Base-by-base conservation (phyloP, 2,888 invertebrate genomes). In the Cryptophagus acutangulus region DNA sequence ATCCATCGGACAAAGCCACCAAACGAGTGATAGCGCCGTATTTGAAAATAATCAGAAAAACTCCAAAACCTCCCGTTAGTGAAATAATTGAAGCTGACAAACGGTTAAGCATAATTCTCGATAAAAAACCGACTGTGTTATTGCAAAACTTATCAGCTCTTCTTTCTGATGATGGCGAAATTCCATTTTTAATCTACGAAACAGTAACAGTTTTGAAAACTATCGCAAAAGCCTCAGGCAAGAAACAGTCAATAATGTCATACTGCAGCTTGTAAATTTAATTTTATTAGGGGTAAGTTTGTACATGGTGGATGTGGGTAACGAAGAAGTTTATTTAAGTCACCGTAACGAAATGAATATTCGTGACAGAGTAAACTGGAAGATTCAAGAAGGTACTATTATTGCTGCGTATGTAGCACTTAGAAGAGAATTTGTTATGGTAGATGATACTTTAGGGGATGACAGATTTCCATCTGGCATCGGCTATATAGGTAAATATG, bases 21-120 rank as follows among this genome's bases (percentile, higher is more conserved):
- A 65, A 74, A 36, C 64, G 78, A n/a, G 76, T 78, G 0, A 75
- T 79, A 36, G 78, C 78, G 0, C 78, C 78, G 0, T 78, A 76
- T 51, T 75, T 70, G 8, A 62, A 60, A 49, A 59, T 69, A n/a
- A 50, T 61, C 4, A 57, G 65, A 30, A 63, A 63, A 49, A n/a
- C n/a, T n/a, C n/a, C n/a, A n/a, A 60, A 57, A 33, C 33, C 45
- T 6, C 20, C 20, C 6, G n/a, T n/a, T n/a, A n/a, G n/a, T n/a
- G n/a, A n/a, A n/a, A n/a, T n/a, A n/a, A n/a, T n/a, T n/a, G n/a
- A n/a, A n/a, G n/a, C n/a, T n/a, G n/a, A n/a, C n/a, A n/a, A n/a
- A n/a, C n/a, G n/a, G n/a, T n/a, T n/a, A n/a, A n/a, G n/a, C n/a
- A n/a, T n/a, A n/a, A n/a, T n/a, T n/a, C n/a, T n/a, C n/a, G n/a